Evolutionary conservation across 2,888 invertebrate genomes (phyloP).

Genomic region (Mesochorus sp.): DNA sequence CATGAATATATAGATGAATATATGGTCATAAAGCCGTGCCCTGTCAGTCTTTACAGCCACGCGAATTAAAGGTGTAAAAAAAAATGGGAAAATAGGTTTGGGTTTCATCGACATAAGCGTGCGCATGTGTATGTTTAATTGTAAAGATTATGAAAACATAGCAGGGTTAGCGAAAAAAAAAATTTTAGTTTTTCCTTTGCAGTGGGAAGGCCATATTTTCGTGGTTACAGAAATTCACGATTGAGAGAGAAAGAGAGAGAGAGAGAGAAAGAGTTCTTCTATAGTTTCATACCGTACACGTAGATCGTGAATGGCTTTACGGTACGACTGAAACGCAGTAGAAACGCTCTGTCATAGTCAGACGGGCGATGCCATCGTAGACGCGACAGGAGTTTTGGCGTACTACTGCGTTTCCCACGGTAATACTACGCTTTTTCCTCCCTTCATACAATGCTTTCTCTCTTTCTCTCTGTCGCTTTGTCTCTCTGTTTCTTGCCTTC

Average conservation of each 20-base stretch:
- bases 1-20: constrained; percentile 8
- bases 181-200: constrained; percentile 16
- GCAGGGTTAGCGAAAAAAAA: too few species aligned
- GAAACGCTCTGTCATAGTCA: constrained; percentile 55
- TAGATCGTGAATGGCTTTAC: constrained; percentile 6
- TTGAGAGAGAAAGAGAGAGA: background rate
- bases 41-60: background rate
- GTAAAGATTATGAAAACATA: too few species aligned
- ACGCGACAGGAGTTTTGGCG: constrained; percentile 68
- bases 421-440: constrained; percentile 18
- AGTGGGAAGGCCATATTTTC: constrained; percentile 8
- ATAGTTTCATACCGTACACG: background rate
- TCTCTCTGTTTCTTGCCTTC: too few species aligned
- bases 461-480: background rate
- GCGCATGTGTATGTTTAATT: too few species aligned
- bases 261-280: background rate
- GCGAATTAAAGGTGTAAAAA: background rate
- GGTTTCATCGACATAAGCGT: background rate
- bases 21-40: background rate
- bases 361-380: constrained; percentile 42
- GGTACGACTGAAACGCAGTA: constrained; percentile 35
- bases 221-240: constrained; percentile 29
- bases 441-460: background rate
- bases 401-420: constrained; percentile 52
- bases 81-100: background rate